Base-by-base conservation (phyloP, 2,797 vertebrate genomes). In the Helostoma temminkii region DNA sequence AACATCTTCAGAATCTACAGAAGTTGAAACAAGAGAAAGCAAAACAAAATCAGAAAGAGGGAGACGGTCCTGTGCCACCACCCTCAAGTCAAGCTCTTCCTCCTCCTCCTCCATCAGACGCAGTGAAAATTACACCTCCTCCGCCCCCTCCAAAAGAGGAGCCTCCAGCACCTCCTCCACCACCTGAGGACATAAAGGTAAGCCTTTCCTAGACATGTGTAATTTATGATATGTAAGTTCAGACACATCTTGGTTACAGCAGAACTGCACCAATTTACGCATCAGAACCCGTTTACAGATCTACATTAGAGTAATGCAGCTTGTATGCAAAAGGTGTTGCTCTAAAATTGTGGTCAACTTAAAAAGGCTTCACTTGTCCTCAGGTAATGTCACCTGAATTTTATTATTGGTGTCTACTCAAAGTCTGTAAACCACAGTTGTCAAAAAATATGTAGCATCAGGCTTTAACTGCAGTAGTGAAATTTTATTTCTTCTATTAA, bases 1-100 rank as follows among this genome's bases (percentile, higher is more conserved):
- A 98, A 67, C 98, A 99, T 88, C 91, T 98, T 58, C 94, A 96
- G 85, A 98, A 96, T 86, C 91, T 99, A 66, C 94, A 94, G 71
- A 94, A 93, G 84, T 52, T 94, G 45, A 94, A 96, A 64, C 92
- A 93, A 72, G 94, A 94, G 34, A 93, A 80, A 86, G 92, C 93
- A 66, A 96, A 93, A 89, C 95, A 93, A 72, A 95, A 93, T 79
- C 90, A 90, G 54, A 88, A 58, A 52, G 87, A 84, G 0, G 76
- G 67, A 7, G 82, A 78, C 18, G 45, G 68, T 21, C 12, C 50
- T 42, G 1, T 42, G 0, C 64, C 66, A 14, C 68, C 90, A 78
- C 88, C 91, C 37, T 37, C 39, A 4, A 56, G 66, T 42, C 81
- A 83, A 25, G n/a, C 78, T 36, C 85, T 75, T 65, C 90, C 93